Conservation (phyloP, 2,888 invertebrate genomes). For the Hydroisotoma schaefferi region DNA sequence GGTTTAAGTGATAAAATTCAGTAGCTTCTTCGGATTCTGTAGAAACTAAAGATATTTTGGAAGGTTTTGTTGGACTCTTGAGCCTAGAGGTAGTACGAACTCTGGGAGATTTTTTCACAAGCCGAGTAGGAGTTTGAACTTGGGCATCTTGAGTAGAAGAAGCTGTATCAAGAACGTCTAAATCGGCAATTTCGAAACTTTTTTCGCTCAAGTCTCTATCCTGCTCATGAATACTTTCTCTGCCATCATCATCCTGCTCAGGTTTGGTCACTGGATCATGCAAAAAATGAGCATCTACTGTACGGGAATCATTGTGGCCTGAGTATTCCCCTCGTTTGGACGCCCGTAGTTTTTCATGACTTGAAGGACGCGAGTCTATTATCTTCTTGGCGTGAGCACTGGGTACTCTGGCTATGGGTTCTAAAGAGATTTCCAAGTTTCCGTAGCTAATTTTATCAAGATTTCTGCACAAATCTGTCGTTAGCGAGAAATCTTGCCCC, state of each 20-base stretch:
- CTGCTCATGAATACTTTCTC: conserved; percentile 15
- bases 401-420: conserved; percentile 36
- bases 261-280: background rate
- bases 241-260: too few relatives aligned
- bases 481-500: conserved; percentile 8
- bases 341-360: conserved; percentile 2
- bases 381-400: conserved; percentile 44
- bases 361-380: conserved; percentile 18
- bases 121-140: conserved; percentile 36
- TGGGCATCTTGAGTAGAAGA: conserved; percentile 32
- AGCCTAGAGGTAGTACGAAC: conserved; percentile 26
- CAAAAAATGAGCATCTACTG: background rate
- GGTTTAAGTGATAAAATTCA: conserved; percentile 29
- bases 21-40: conserved; percentile 37
- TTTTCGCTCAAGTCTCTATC: conserved; percentile 39
- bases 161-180: conserved; percentile 7
- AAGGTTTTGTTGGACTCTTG: conserved; percentile 19
- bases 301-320: background rate
- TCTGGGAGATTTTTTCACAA: conserved; percentile 19
- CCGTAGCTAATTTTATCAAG: conserved; percentile 42
- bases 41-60: conserved; percentile 27
- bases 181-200: conserved; percentile 30
- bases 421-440: conserved; percentile 44
- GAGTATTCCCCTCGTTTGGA: background rate
- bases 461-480: conserved; percentile 15